phyloP scores from a whole-genome alignment of 2,797 vertebrate species.

The Acanthornis magna region DNA sequence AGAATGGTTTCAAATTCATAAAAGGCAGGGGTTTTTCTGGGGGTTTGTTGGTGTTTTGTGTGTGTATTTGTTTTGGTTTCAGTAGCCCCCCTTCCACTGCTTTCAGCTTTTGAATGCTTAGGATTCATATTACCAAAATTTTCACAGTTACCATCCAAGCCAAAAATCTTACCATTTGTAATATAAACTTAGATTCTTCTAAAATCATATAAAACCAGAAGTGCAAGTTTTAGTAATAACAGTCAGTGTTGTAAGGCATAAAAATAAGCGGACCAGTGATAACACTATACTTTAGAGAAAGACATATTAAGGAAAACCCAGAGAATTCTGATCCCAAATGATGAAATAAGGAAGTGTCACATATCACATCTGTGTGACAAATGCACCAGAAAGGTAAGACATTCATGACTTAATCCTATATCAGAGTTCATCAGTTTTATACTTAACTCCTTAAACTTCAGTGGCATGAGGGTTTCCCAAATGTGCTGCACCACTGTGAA shows the following conservation, averaged over 20 bases:
- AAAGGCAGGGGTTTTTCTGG: accelerated
- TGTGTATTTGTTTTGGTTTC: background rate
- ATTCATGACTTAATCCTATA: background rate
- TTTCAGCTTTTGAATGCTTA: background rate
- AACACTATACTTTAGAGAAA: background rate
- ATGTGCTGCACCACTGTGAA: background rate
- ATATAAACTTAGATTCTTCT: background rate
- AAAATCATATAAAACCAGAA: background rate
- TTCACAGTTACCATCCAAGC: background rate
- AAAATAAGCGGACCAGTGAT: background rate
- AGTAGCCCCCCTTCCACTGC: background rate
- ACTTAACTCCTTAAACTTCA: background rate
- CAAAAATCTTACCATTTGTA: background rate
- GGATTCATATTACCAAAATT: background rate
- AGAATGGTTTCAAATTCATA: background rate
- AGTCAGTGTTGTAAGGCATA: background rate
- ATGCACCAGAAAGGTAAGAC: background rate
- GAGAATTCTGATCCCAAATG: background rate
- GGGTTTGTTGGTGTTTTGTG: background rate
- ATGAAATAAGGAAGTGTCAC: background rate
- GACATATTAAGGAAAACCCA: background rate
- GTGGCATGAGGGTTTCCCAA: background rate
- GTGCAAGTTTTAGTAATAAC: background rate
- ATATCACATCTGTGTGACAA: background rate
- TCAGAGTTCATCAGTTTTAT: background rate